phyloP scores from a whole-genome alignment of 2,113 vertebrate species.

The Acanthisitta chloris region DNA sequence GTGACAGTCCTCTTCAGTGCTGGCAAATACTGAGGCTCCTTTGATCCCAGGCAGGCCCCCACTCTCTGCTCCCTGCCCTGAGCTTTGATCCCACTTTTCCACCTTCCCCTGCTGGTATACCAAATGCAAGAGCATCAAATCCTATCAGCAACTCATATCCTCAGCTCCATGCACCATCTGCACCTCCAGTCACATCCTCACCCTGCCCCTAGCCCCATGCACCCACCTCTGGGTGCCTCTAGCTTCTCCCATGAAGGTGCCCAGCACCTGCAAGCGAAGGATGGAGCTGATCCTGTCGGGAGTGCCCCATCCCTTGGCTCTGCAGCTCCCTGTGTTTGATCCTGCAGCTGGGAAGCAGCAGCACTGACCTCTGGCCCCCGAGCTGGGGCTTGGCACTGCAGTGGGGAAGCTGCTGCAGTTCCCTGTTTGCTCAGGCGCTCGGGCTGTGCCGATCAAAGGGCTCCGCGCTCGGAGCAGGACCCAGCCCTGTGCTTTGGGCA shows the following conservation, averaged over 20 bases:
- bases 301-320: background rate
- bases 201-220: background rate
- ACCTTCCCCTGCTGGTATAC: background rate
- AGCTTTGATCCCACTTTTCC: background rate
- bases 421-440: conserved; percentile 56
- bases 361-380: conserved; percentile 46
- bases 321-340: background rate
- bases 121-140: background rate
- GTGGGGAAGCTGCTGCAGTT: conserved; percentile 29
- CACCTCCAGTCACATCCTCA: background rate
- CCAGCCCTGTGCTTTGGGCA: conserved; percentile 39
- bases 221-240: background rate
- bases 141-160: background rate
- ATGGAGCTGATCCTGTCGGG: background rate
- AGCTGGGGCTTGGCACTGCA: background rate
- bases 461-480: conserved; percentile 33
- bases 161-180: background rate
- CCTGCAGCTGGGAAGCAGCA: background rate
- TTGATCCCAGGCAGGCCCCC: background rate
- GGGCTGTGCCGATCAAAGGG: conserved; percentile 58
- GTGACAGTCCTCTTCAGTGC: conserved; percentile 34
- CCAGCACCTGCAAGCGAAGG: background rate
- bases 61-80: background rate
- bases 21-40: background rate
- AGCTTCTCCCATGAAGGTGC: background rate